These are phyloP conservation scores for Arizona elegans DNA, from an alignment of 2,113 vertebrate species.

Conservation along the genomic window DNA sequence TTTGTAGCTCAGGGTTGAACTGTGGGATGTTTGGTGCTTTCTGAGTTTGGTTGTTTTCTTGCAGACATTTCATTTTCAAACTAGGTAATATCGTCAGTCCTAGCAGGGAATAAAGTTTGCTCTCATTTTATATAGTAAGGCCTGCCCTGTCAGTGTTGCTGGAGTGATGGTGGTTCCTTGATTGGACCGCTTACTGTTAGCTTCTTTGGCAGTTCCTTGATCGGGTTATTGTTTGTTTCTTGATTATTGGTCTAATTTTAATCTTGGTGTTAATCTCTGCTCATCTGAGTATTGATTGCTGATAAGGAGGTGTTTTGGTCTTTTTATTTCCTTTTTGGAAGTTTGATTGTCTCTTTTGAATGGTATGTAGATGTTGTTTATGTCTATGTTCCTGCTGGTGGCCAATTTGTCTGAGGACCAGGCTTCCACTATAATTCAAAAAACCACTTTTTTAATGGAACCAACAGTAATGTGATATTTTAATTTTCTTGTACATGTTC, in stretches of 20 bases:
- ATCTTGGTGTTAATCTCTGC: neutral
- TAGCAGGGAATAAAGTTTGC: neutral
- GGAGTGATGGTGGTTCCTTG: neutral
- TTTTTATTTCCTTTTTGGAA: neutral
- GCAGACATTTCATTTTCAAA: neutral
- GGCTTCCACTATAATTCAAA: neutral
- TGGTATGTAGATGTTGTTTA: neutral
- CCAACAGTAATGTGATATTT: neutral
- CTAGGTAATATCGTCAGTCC: neutral
- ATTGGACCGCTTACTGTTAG: neutral
- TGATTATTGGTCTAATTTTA: neutral
- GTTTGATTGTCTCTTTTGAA: neutral
- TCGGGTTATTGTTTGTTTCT: neutral
- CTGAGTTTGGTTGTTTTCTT: neutral
- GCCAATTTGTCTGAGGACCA: neutral
- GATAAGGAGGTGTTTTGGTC: neutral
- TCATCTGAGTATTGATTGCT: neutral
- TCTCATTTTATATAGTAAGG: neutral
- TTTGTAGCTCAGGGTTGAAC: neutral
- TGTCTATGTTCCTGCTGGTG: neutral
- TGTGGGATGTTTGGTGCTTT: too few relatives aligned
- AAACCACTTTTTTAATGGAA: neutral
- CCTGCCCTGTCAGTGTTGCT: neutral
- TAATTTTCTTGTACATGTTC: neutral
- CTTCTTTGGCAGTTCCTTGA: neutral